phyloP scores from a whole-genome alignment of 1,140 invertebrate species.

The Apis mellifera region Amel_HAv3.1 CM009942.2:308001-308500 shows the following conservation, averaged over 20 bases:
- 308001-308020: no score
- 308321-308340: conserved; percentile 65
- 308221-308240: conserved; percentile 46
- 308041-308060: no score
- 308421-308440: no score
- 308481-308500: conserved; percentile 68
- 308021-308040: no score
- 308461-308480: conserved; percentile 64
- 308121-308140: conserved; percentile 51
- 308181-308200: conserved; percentile 48
- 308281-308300: background rate
- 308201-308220: conserved; percentile 48
- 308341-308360: conserved; percentile 63
- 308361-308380: conserved; percentile 68
- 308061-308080: conserved; percentile 13
- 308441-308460: conserved; percentile 52
- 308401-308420: background rate
- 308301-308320: conserved; percentile 60
- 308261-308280: background rate
- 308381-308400: conserved; percentile 49
- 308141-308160: conserved; percentile 46
- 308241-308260: conserved; percentile 51
- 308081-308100: conserved; percentile 7
- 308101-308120: conserved; percentile 48
- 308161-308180: conserved; percentile 48